A percentile compares a stretch with the other conserved stretches of the same genome.
Conservation (phyloP, 2,888 invertebrate species). For the Heliothis peltigera region DNA sequence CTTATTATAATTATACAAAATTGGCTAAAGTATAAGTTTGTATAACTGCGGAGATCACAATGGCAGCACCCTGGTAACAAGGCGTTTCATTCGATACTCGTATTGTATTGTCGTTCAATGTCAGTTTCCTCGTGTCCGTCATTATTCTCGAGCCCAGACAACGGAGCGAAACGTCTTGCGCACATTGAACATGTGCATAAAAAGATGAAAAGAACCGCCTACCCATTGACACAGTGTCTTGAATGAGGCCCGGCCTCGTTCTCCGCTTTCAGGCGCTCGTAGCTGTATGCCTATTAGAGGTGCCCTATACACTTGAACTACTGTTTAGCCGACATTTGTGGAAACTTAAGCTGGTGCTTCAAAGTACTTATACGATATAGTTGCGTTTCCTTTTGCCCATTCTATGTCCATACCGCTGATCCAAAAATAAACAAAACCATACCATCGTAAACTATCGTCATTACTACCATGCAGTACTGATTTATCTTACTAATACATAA, state of each 20-base stretch:
- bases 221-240: constrained; percentile 82
- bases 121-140: constrained; percentile 52
- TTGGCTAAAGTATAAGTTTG: constrained; percentile 29
- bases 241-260: constrained; percentile 84
- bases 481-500: constrained; percentile 65
- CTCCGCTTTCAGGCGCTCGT: constrained; percentile 76
- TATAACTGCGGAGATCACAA: constrained; percentile 25
- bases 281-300: constrained; percentile 72
- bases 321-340: constrained; percentile 61
- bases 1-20: constrained; percentile 9
- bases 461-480: constrained; percentile 60
- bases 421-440: constrained; percentile 74
- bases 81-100: constrained; percentile 48
- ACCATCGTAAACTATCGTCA: constrained; percentile 76
- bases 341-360: constrained; percentile 55
- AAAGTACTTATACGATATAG: constrained; percentile 35
- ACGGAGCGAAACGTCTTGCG: constrained; percentile 68
- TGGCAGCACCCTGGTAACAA: constrained; percentile 32
- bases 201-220: constrained; percentile 80
- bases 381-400: constrained; percentile 42
- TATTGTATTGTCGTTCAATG: constrained; percentile 54
- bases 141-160: constrained; percentile 58
- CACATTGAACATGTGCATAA: constrained; percentile 71
- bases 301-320: constrained; percentile 66
- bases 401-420: constrained; percentile 37